These are phyloP conservation scores for Temnothorax ravouxi DNA, from an alignment of 2,888 invertebrate species.

Conservation along the genomic window DNA sequence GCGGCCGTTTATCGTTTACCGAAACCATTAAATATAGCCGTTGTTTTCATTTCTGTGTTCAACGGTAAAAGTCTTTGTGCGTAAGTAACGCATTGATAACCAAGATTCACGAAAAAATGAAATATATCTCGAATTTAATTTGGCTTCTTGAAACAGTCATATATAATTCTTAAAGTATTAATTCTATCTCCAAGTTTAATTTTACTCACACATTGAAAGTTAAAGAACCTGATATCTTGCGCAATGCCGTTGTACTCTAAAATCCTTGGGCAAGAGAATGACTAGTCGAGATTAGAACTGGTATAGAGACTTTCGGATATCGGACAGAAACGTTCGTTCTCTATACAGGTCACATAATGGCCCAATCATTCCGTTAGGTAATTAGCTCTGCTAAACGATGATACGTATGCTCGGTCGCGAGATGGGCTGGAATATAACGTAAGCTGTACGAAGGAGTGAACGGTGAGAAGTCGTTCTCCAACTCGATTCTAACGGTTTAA, in stretches of 20 bases:
- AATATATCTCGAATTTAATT: not conserved
- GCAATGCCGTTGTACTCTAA: not conserved
- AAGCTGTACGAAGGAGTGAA: conserved; percentile 26
- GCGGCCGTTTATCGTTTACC: conserved; percentile 78
- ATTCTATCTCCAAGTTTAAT: not conserved
- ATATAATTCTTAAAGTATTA: not conserved
- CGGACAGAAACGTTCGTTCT: not conserved
- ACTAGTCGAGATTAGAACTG: not conserved
- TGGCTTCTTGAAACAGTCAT: not conserved
- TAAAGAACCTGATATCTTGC: not conserved
- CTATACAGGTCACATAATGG: conserved; percentile 5
- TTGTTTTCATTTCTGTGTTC: conserved; percentile 11
- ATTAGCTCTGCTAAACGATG: conserved; percentile 54
- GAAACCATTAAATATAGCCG: conserved; percentile 69
- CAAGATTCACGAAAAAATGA: not conserved
- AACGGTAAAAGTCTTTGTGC: not conserved
- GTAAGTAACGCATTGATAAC: not conserved
- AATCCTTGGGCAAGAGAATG: not conserved
- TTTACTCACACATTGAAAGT: not conserved
- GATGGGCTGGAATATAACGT: conserved; percentile 34
- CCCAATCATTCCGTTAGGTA: conserved; percentile 45
- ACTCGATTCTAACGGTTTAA: conserved; percentile 49
- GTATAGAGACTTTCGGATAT: conserved; percentile 1
- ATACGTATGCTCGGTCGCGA: conserved; percentile 28
- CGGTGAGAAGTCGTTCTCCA: conserved; percentile 37